phyloP scores from a whole-genome alignment of 2,888 invertebrate species.

The Sphinx pinastri region DNA sequence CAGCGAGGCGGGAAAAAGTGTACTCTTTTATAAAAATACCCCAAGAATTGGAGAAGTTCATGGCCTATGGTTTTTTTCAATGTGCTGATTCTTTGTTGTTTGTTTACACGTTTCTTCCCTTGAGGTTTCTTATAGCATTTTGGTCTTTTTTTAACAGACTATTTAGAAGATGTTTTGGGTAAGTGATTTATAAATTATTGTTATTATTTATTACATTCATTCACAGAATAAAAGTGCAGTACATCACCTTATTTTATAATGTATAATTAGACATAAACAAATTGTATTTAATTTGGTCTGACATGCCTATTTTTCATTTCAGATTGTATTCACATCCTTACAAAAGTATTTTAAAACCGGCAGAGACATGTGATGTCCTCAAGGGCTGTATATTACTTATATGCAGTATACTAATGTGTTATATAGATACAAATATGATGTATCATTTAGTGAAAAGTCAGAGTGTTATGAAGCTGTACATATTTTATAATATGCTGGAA shows the following conservation, averaged over 20 bases:
- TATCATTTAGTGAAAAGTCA: constrained; percentile 99
- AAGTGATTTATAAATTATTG: constrained; percentile 46
- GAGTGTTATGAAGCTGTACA: constrained; percentile 99
- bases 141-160: constrained; percentile 91
- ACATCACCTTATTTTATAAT: no score
- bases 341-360: constrained; percentile 89
- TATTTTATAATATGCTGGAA: constrained; percentile 99
- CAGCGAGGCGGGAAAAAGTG: constrained; percentile 96
- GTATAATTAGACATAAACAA: not conserved
- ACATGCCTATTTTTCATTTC: constrained; percentile 41
- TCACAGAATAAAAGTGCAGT: no score
- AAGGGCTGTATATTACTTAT: constrained; percentile 95
- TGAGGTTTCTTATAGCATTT: constrained; percentile 94
- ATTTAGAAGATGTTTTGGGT: constrained; percentile 89
- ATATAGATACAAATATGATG: constrained; percentile 98
- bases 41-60: constrained; percentile 94
- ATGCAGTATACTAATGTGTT: constrained; percentile 93
- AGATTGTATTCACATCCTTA: constrained; percentile 65
- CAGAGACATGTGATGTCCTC: constrained; percentile 97
- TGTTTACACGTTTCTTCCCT: constrained; percentile 98
- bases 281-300: not conserved
- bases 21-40: constrained; percentile 99
- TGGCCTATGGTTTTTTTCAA: constrained; percentile 96
- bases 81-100: constrained; percentile 99
- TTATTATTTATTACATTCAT: constrained; percentile 1